Conservation (phyloP, 2,113 vertebrate species). For the Clarias gariepinus region DNA sequence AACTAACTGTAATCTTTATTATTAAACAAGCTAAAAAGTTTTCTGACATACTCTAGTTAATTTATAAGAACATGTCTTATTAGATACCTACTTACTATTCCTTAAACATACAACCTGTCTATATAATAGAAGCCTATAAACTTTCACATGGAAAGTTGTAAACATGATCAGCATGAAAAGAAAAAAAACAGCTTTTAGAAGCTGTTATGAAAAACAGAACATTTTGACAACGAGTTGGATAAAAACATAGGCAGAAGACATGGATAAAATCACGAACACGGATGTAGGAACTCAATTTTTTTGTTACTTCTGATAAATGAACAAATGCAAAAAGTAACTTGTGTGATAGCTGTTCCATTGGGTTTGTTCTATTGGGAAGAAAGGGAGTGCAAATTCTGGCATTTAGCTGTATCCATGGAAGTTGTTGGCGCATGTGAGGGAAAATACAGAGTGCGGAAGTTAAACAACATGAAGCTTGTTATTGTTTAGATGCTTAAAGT, state of each 20-base stretch:
- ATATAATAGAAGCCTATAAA: no score
- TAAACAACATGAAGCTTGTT: neutral
- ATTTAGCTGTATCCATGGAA: constrained; percentile 65
- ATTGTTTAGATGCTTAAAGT: constrained; percentile 17
- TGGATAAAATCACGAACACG: neutral
- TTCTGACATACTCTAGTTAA: neutral
- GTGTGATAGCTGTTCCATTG: neutral
- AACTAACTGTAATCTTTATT: neutral
- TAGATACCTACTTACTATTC: no score
- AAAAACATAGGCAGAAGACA: neutral
- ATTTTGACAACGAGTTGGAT: neutral
- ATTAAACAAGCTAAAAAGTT: neutral
- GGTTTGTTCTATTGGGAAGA: neutral
- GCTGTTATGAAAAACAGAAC: neutral
- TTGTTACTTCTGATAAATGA: neutral
- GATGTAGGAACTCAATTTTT: neutral
- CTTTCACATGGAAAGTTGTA: neutral
- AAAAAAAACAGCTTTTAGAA: neutral
- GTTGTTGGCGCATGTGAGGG: constrained; percentile 66
- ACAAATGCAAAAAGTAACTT: neutral
- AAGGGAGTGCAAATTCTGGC: neutral
- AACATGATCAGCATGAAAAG: neutral
- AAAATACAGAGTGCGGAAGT: constrained; percentile 44
- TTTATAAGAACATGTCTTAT: neutral
- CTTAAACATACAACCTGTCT: neutral